Evolutionary conservation across 2,888 invertebrate genomes (phyloP), one percentile per base, ranked within the genome.

Genomic region (Drosophila nigricruria): DNA sequence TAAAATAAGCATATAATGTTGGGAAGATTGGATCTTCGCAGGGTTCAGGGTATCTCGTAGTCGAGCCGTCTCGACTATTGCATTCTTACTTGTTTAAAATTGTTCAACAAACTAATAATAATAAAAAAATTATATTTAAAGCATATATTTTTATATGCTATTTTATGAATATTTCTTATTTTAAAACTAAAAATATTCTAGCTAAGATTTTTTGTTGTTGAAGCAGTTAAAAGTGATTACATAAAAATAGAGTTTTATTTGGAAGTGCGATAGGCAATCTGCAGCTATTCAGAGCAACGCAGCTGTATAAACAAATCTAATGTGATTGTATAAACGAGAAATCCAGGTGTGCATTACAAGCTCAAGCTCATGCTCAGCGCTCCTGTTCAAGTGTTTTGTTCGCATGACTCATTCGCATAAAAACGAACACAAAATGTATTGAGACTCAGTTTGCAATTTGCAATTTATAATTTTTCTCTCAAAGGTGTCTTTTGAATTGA

Each of bases 261-360:
- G n/a, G 2, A 27, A 18, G n/a, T 16, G 20, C 32, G 10, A 23
- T n/a, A 18, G 32, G 57, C 36, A 34, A 49, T 49, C 10, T 6
- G 14, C 18, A 25, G 9, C 34, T 9, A 45, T 45, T 38, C 23
- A 3, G 18, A 40, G 27, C 36, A 42, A 52, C 30, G 14, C 66
- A 66, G 56, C 66, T 67, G 66, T 30, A 40, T 27, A 66, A 67
- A 49, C 47, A 34, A 47, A 27, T 47, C 18, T 18, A 14, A n/a
- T 42, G 9, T 34, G 16, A 2, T 5, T 14, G 5, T 8, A 20
- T n/a, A 36, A 64, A 32, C 65, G 12, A 25, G 65, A 53, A 30
- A 36, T 18, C 65, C 65, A 65, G 65, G 65, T 65, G 65, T 65
- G 43, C 65, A 52, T 25, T 64, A 12, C 6, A 16, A 2, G 23